phyloP scores from a whole-genome alignment of 2,113 vertebrate genomes.

The Sylvia atricapilla region DNA sequence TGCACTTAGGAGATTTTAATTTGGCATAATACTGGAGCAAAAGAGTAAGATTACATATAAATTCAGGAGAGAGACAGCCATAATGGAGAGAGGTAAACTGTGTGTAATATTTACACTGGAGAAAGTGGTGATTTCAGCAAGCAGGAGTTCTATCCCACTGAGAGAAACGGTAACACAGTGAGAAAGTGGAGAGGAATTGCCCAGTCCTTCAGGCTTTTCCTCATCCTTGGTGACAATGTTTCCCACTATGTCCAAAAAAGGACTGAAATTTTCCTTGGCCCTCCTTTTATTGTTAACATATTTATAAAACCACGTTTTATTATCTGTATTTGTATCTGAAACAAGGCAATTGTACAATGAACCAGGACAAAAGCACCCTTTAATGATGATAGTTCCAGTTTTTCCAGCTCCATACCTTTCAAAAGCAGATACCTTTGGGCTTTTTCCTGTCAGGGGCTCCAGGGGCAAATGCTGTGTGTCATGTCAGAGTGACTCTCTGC shows the following conservation, averaged over 20 bases:
- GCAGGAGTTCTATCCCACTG: not conserved
- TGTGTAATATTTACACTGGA: not conserved
- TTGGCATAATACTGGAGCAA: not conserved
- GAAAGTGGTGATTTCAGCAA: not conserved
- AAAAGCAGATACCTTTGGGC: not conserved
- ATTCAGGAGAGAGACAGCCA: not conserved
- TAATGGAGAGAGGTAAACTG: not conserved
- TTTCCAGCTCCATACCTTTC: not conserved
- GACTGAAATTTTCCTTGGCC: not conserved
- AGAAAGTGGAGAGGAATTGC: not conserved
- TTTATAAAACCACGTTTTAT: not conserved
- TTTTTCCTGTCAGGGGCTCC: not conserved
- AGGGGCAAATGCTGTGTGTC: not conserved
- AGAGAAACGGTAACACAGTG: not conserved
- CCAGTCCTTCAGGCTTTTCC: not conserved
- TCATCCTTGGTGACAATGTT: not conserved
- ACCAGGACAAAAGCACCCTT: not conserved
- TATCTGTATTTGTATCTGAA: not conserved
- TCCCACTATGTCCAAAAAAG: not conserved
- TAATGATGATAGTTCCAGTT: not conserved
- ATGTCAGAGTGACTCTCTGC: not conserved
- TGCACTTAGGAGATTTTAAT: slow-evolving; percentile 23
- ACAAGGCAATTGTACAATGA: not conserved
- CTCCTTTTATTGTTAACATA: not conserved
- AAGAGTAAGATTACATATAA: not conserved